Conservation (phyloP, 2,797 vertebrate genomes). For the Erithacus rubecula region DNA sequence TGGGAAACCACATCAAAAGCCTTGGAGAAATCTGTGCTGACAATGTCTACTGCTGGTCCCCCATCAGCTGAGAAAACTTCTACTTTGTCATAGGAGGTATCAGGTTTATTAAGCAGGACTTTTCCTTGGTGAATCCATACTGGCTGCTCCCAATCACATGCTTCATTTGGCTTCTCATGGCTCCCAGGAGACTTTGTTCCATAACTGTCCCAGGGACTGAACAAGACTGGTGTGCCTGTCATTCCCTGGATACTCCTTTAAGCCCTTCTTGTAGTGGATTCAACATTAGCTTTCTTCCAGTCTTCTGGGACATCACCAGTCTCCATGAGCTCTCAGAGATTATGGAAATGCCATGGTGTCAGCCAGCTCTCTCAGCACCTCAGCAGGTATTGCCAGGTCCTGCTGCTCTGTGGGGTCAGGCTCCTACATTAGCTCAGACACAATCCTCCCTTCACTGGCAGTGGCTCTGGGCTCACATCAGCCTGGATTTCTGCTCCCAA, state of each 20-base stretch:
- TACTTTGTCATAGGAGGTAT: neutral
- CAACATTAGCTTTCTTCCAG: neutral
- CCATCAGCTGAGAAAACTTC: neutral
- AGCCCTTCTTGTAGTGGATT: neutral
- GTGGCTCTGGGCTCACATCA: neutral
- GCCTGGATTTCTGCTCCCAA: neutral
- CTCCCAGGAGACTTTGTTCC: neutral
- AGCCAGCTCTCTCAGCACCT: neutral
- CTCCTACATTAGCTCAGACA: fast-evolving
- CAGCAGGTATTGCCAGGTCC: no score
- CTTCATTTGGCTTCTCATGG: neutral
- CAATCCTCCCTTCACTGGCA: neutral
- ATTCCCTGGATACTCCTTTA: neutral
- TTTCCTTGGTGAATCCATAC: neutral
- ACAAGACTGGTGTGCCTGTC: neutral
- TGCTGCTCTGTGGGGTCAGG: neutral
- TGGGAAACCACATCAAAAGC: neutral
- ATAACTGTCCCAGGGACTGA: neutral
- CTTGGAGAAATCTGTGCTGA: neutral
- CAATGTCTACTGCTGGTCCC: neutral
- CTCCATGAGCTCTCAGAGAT: neutral
- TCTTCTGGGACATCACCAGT: neutral
- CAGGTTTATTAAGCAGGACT: fast-evolving
- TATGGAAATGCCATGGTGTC: neutral
- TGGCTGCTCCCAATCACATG: neutral